phyloP scores from a whole-genome alignment of 2,888 invertebrate genomes.

The Pegoplata infirma region DNA sequence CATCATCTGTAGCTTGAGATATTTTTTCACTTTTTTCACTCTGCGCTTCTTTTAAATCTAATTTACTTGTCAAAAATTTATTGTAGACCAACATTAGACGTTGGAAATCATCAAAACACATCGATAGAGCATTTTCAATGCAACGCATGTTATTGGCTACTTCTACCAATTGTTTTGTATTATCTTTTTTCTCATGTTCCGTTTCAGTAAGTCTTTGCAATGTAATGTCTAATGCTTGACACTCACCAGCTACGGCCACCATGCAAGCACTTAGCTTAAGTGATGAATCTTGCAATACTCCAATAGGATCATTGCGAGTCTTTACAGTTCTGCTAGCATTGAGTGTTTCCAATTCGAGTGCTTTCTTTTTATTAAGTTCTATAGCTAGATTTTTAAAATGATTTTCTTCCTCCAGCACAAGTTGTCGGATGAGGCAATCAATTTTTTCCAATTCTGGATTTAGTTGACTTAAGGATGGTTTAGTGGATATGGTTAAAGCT shows the following conservation, averaged over 20 bases:
- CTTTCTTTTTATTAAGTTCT: slow-evolving; percentile 71
- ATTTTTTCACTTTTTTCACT: slow-evolving; percentile 45
- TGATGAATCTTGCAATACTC: slow-evolving; percentile 75
- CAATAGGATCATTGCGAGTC: slow-evolving; percentile 71
- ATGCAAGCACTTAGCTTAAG: slow-evolving; percentile 76
- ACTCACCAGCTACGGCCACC: slow-evolving; percentile 77
- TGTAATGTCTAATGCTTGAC: slow-evolving; percentile 74
- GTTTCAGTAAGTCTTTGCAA: slow-evolving; percentile 73
- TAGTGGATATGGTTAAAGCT: slow-evolving; percentile 73
- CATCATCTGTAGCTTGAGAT: slow-evolving; percentile 63
- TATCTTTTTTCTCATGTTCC: slow-evolving; percentile 71
- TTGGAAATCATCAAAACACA: slow-evolving; percentile 77
- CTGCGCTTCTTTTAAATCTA: slow-evolving; percentile 64
- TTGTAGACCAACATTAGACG: slow-evolving; percentile 76
- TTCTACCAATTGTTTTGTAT: slow-evolving; percentile 72
- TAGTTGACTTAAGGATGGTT: slow-evolving; percentile 71
- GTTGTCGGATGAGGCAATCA: slow-evolving; percentile 71
- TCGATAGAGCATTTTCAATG: slow-evolving; percentile 74
- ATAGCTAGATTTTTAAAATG: slow-evolving; percentile 74
- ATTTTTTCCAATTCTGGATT: slow-evolving; percentile 71
- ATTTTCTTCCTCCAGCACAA: slow-evolving; percentile 75
- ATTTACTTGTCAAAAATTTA: slow-evolving; percentile 74
- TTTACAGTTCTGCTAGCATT: slow-evolving; percentile 70
- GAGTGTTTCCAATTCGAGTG: slow-evolving; percentile 71
- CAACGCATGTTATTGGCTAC: slow-evolving; percentile 75